phyloP scores from a whole-genome alignment of 2,797 vertebrate species.

The Morus bassanus region DNA sequence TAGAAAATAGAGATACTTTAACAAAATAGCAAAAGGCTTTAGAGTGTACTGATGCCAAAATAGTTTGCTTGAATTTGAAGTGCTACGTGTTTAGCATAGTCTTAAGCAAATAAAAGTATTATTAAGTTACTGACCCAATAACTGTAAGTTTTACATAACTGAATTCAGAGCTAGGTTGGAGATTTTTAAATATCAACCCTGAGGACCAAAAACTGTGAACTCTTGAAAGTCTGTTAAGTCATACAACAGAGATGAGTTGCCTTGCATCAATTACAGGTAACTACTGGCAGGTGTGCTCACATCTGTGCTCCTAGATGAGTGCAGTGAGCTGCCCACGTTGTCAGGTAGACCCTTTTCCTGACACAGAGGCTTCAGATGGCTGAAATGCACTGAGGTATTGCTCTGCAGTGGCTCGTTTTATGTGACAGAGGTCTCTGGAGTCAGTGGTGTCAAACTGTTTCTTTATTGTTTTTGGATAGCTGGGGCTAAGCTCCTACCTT shows the following conservation, averaged over 20 bases:
- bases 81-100: not conserved
- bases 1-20: not conserved
- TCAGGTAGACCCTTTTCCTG: not conserved
- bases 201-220: not conserved
- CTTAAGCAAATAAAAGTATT: not conserved
- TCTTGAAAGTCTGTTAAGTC: not conserved
- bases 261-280: not conserved
- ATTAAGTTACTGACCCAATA: not conserved
- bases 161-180: not conserved
- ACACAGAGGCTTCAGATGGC: not conserved
- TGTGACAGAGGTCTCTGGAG: conserved; percentile 13
- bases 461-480: not conserved
- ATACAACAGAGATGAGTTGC: not conserved
- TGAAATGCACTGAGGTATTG: not conserved
- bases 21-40: not conserved
- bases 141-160: not conserved
- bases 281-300: not conserved
- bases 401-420: not conserved
- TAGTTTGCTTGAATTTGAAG: not conserved
- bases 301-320: not conserved
- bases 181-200: not conserved
- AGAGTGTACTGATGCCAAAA: not conserved
- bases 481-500: not conserved
- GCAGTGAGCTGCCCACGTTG: not conserved
- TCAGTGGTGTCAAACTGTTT: conserved; percentile 23